Conservation (phyloP, 2,797 vertebrate species). For the Cygnus olor region DNA sequence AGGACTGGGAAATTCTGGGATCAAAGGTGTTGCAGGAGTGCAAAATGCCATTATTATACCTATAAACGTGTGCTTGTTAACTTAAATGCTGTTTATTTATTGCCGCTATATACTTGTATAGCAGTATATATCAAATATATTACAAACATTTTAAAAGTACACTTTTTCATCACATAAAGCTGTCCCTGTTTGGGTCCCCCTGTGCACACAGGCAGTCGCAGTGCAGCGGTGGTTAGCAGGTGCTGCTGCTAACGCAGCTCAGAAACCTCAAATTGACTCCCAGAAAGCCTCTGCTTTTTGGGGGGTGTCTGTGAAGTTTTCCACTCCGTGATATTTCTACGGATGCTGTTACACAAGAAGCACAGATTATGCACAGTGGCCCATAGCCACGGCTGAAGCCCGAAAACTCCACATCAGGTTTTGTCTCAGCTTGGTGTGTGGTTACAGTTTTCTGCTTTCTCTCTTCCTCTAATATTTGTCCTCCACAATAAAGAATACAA, state of each 20-base stretch:
- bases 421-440: conserved; percentile 37
- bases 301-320: neutral
- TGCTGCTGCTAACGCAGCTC: neutral
- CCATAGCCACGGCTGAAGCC: neutral
- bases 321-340: neutral
- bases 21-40: conserved; percentile 62
- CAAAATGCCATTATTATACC: conserved; percentile 50
- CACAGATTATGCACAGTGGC: neutral
- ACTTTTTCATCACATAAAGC: conserved; percentile 20
- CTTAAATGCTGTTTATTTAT: conserved; percentile 61
- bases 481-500: neutral
- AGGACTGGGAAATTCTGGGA: neutral
- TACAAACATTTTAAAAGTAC: neutral
- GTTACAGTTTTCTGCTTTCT: conserved; percentile 12
- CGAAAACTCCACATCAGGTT: conserved; percentile 13
- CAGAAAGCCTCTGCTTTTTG: neutral
- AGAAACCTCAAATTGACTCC: neutral
- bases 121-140: conserved; percentile 26
- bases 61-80: conserved; percentile 42
- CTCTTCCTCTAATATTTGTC: neutral
- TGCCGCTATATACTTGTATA: neutral
- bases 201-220: neutral
- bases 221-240: neutral
- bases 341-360: conserved; percentile 25
- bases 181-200: neutral